phyloP scores from a whole-genome alignment of 2,888 invertebrate genomes.

The Ophraella communa region DNA sequence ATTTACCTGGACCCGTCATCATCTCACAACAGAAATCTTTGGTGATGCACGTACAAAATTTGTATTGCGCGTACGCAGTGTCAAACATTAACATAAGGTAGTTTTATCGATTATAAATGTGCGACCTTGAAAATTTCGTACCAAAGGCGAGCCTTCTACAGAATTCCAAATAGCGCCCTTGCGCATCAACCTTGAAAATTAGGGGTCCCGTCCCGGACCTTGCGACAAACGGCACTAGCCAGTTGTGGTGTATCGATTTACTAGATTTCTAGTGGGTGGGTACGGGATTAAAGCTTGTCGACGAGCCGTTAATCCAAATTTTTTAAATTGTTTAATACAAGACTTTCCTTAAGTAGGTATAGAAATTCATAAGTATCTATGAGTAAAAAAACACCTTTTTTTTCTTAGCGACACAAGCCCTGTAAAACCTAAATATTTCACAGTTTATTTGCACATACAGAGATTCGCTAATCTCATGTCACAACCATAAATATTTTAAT shows the following conservation, averaged over 20 bases:
- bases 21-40: slow-evolving; percentile 9
- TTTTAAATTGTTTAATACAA: no score
- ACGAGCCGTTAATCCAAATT: no score
- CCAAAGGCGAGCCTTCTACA: slow-evolving; percentile 40
- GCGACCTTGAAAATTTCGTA: slow-evolving; percentile 53
- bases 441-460: no score
- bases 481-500: no score
- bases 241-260: slow-evolving; percentile 5
- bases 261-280: background rate
- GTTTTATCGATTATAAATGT: slow-evolving; percentile 44
- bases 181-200: slow-evolving; percentile 55
- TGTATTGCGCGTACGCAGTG: slow-evolving; percentile 18
- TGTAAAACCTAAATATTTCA: no score
- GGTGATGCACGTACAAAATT: slow-evolving; percentile 26
- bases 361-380: no score
- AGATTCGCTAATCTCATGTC: no score
- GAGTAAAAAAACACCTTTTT: no score
- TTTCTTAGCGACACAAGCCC: no score
- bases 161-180: slow-evolving; percentile 50
- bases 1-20: slow-evolving; percentile 11
- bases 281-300: background rate
- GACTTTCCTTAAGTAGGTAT: no score
- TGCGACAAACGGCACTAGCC: background rate
- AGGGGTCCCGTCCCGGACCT: slow-evolving; percentile 26
- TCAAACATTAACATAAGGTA: slow-evolving; percentile 29